Evolutionary conservation across 2,888 invertebrate species (phyloP).

Genomic region (Drosophila setosimentum): DNA sequence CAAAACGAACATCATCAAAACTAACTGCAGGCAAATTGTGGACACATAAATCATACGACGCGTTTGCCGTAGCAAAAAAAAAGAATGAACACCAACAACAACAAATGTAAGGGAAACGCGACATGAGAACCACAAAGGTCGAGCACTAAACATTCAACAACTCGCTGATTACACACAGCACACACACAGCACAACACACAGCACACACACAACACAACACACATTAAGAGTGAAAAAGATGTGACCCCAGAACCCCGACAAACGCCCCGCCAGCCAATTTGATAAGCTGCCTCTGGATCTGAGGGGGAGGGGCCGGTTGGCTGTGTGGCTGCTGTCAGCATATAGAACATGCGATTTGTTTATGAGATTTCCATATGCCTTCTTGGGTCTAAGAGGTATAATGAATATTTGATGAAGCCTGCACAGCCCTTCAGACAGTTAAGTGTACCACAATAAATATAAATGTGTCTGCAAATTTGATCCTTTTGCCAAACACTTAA

Average conservation of each 20-base stretch:
- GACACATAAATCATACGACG: conserved; percentile 66
- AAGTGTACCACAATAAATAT: conserved; percentile 27
- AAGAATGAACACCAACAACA: too few relatives aligned
- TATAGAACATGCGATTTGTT: conserved; percentile 51
- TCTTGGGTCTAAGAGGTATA: conserved; percentile 21
- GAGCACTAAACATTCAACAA: conserved; percentile 48
- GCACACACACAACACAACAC: conserved; percentile 17
- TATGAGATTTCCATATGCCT: conserved; percentile 57
- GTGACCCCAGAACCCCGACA: conserved; percentile 26
- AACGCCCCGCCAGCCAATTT: conserved; percentile 35
- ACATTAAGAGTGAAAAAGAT: conserved; percentile 55
- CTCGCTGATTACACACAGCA: conserved; percentile 51
- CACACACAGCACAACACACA: not conserved
- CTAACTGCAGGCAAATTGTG: conserved; percentile 68
- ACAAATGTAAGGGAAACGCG: conserved; percentile 13
- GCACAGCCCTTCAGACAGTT: conserved; percentile 8
- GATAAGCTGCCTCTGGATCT: conserved; percentile 38
- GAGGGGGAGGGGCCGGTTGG: not conserved
- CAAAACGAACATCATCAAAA: conserved; percentile 53
- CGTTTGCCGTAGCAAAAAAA: conserved; percentile 40
- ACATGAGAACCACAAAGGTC: conserved; percentile 42
- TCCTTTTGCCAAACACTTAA: conserved; percentile 1
- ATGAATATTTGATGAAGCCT: conserved; percentile 56
- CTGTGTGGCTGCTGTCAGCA: conserved; percentile 21
- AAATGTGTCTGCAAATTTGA: conserved; percentile 36